Evolutionary conservation across 2,113 vertebrate species (phyloP).

Genomic region (Esox niger): DNA sequence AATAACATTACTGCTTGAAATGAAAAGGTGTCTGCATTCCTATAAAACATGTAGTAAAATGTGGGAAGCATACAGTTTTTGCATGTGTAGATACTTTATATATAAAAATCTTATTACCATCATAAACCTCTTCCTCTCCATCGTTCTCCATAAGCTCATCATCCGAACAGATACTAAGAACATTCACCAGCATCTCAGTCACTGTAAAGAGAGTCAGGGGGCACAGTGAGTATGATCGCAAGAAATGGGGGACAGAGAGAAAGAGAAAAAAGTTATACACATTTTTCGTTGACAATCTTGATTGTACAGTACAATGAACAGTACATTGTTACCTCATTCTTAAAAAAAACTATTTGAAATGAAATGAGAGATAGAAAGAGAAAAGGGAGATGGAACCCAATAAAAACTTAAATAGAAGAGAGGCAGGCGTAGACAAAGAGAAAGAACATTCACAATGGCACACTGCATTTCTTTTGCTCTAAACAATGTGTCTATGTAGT

Average conservation of each 20-base stretch:
- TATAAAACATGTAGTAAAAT: neutral
- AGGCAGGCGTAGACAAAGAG: neutral
- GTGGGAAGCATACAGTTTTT: no score
- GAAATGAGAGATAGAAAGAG: no score
- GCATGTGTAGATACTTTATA: no score
- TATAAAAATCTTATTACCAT: slow-evolving; percentile 56
- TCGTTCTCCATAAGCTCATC: slow-evolving; percentile 80
- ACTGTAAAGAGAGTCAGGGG: slow-evolving; percentile 57
- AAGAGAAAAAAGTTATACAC: no score
- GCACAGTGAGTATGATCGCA: neutral
- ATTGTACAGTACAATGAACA: no score
- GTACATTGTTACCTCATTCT: no score
- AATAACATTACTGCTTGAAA: neutral
- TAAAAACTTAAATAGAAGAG: no score
- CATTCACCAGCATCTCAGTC: slow-evolving; percentile 82
- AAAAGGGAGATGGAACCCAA: no score
- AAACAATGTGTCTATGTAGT: neutral
- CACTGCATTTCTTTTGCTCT: neutral
- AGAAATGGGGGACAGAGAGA: no score
- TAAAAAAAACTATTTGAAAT: no score
- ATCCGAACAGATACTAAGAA: slow-evolving; percentile 81
- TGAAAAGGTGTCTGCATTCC: neutral
- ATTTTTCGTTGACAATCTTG: no score
- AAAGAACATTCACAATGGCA: neutral
- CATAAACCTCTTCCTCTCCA: slow-evolving; percentile 79